A percentile compares a stretch with the other conserved stretches of the same genome.
phyloP scores from a whole-genome alignment of 2,797 vertebrate species.

The Onychomys leucogaster region DNA sequence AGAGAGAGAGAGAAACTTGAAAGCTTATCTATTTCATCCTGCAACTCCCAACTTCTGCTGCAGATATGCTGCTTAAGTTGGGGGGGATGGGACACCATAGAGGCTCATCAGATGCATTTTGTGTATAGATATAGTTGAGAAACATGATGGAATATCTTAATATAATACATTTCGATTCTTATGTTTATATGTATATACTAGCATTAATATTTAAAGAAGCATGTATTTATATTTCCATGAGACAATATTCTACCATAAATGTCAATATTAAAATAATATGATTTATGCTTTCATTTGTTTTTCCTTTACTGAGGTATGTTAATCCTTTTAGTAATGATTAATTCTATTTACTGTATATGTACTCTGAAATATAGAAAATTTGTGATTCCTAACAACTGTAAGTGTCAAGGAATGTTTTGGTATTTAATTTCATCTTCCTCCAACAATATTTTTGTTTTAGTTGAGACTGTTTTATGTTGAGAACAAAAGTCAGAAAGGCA shows the following conservation, averaged over 20 bases:
- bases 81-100: background rate
- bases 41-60: rapidly evolving
- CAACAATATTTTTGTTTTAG: background rate
- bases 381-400: background rate
- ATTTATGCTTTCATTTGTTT: background rate
- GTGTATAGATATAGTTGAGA: background rate
- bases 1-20: background rate
- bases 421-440: background rate
- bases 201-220: background rate
- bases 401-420: background rate
- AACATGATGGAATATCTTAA: background rate
- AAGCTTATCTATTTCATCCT: background rate
- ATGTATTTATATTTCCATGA: background rate
- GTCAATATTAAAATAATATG: background rate
- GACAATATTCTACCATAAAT: background rate
- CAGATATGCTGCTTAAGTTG: background rate
- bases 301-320: background rate
- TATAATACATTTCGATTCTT: conserved; percentile 1
- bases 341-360: background rate
- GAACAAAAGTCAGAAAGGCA: background rate
- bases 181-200: background rate
- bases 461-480: background rate
- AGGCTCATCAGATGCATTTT: background rate
- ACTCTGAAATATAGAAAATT: background rate
- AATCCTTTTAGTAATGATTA: background rate